Evolutionary conservation across 2,113 vertebrate genomes (phyloP).

Genomic region (Petaurus breviceps): DNA sequence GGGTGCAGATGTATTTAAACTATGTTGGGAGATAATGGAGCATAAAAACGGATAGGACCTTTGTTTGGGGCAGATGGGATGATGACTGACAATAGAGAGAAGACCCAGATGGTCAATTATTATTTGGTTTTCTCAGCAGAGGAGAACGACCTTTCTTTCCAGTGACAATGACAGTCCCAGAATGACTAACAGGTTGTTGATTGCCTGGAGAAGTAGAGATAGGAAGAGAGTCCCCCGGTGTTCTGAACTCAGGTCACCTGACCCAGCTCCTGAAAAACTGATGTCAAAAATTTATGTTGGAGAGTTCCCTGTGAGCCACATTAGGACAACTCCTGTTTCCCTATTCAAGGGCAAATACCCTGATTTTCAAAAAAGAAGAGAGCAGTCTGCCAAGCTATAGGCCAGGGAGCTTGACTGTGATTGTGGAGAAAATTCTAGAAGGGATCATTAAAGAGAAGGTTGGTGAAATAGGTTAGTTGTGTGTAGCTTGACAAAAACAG

Average conservation of each 20-base stretch:
- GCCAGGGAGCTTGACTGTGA: neutral
- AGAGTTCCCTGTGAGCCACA: neutral
- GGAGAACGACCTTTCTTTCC: too few species aligned
- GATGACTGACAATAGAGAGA: neutral
- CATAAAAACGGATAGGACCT: neutral
- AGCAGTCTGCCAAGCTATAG: neutral
- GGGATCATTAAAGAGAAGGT: neutral
- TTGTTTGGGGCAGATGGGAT: neutral
- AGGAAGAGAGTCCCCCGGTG: neutral
- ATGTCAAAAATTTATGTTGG: neutral
- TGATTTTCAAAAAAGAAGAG: neutral
- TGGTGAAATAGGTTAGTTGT: neutral
- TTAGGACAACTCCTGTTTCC: neutral
- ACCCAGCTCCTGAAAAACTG: neutral
- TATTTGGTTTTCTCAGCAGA: too few species aligned
- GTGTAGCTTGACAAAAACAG: neutral
- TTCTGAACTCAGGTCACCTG: neutral
- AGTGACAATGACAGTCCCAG: too few species aligned
- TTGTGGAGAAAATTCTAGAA: neutral
- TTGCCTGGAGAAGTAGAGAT: too few species aligned
- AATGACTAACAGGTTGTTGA: too few species aligned
- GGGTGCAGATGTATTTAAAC: neutral
- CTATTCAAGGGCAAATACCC: neutral
- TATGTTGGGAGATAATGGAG: neutral
- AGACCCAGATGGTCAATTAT: too few species aligned